Evolutionary conservation across 2,113 vertebrate species (phyloP).

Genomic region (Geothlypis trichas): DNA sequence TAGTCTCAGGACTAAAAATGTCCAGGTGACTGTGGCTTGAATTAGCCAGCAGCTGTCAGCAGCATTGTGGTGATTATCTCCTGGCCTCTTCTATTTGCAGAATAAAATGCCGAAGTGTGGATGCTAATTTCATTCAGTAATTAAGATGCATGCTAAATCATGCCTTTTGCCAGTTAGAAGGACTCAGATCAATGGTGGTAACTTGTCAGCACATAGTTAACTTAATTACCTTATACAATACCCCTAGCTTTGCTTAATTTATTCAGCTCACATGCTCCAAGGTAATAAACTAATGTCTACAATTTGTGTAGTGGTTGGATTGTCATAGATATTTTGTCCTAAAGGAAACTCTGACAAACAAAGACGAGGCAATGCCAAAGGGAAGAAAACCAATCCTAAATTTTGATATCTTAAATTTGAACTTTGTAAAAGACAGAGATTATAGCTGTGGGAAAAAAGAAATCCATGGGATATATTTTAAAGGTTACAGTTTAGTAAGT

Average conservation of each 20-base stretch:
- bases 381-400: not conserved
- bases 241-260: not conserved
- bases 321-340: not conserved
- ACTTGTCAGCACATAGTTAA: not conserved
- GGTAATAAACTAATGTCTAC: not conserved
- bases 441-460: not conserved
- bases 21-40: not conserved
- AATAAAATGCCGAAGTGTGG: fast-evolving
- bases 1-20: not conserved
- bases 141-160: not conserved
- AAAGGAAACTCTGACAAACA: not conserved
- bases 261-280: not conserved
- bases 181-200: not conserved
- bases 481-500: not conserved
- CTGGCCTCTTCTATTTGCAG: not conserved
- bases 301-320: not conserved
- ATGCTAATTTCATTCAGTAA: not conserved
- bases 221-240: not conserved
- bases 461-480: not conserved
- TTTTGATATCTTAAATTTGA: not conserved
- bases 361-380: not conserved
- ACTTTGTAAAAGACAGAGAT: not conserved
- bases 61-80: not conserved
- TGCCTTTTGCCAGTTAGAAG: not conserved
- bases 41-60: not conserved